Conservation (phyloP, 2,113 vertebrate genomes). For the Sinocyclocheilus anophthalmus region DNA sequence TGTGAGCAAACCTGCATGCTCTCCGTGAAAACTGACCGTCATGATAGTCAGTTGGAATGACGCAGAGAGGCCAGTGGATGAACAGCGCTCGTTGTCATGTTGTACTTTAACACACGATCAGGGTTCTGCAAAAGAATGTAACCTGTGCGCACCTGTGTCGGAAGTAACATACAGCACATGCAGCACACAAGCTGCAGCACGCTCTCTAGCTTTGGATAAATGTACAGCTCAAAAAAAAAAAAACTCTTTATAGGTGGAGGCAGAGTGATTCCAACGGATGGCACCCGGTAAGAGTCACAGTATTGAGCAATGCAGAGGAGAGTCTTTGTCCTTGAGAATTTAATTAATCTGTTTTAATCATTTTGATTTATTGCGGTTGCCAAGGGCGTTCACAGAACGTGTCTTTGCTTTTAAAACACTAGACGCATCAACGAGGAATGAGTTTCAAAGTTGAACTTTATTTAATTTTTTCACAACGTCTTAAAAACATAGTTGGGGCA, state of each 20-base stretch:
- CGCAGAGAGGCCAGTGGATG: background rate
- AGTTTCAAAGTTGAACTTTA: background rate
- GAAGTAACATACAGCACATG: background rate
- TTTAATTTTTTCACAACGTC: background rate
- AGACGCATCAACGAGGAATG: background rate
- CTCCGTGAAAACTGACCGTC: too few species aligned
- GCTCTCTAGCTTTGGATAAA: background rate
- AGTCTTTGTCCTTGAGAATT: background rate
- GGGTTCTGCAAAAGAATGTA: background rate
- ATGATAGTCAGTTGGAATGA: background rate
- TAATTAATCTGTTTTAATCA: background rate
- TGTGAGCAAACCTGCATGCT: too few species aligned
- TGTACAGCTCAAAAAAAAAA: background rate
- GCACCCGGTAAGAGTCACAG: background rate
- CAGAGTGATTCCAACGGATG: background rate
- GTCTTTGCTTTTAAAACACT: background rate
- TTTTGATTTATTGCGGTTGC: background rate
- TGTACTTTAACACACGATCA: background rate
- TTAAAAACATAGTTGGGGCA: background rate
- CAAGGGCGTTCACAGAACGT: background rate
- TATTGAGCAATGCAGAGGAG: background rate
- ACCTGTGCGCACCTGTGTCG: background rate
- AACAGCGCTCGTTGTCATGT: background rate
- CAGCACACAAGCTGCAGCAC: background rate
- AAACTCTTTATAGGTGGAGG: background rate